phyloP scores from a whole-genome alignment of 1,140 invertebrate genomes.

The Aphidius gifuensis region DNA sequence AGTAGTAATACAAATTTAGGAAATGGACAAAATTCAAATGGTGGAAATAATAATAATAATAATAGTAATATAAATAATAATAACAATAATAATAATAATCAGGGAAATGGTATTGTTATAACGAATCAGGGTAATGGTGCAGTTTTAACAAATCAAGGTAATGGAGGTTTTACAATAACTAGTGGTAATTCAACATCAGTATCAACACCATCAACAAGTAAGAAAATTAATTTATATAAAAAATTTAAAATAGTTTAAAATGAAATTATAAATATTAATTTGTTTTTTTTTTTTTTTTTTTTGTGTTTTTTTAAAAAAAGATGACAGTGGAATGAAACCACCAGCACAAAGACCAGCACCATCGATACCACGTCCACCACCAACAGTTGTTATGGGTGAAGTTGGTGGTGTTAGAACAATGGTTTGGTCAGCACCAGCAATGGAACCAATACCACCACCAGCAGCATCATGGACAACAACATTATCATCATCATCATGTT shows the following conservation, averaged over 20 bases:
- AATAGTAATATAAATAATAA: slow-evolving; percentile 17
- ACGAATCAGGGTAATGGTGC: slow-evolving; percentile 36
- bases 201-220: slow-evolving; percentile 3
- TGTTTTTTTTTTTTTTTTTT: slow-evolving; percentile 23
- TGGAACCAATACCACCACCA: slow-evolving; percentile 53
- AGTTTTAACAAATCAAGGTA: slow-evolving; percentile 31
- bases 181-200: slow-evolving; percentile 5
- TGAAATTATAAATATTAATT: background rate
- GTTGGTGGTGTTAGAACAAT: slow-evolving; percentile 86
- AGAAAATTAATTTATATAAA: background rate
- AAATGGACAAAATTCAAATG: too few relatives aligned
- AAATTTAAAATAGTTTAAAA: background rate
- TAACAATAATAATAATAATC: slow-evolving; percentile 25
- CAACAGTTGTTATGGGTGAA: slow-evolving; percentile 86
- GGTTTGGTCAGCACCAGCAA: slow-evolving; percentile 77
- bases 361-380: slow-evolving; percentile 67
- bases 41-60: slow-evolving; percentile 22
- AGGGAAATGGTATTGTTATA: slow-evolving; percentile 40
- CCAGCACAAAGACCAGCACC: slow-evolving; percentile 58
- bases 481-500: slow-evolving; percentile 49
- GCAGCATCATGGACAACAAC: slow-evolving; percentile 51
- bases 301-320: slow-evolving; percentile 30
- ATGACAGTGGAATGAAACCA: slow-evolving; percentile 57
- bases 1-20: too few relatives aligned
- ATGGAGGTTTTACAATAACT: slow-evolving; percentile 7